Percentiles rank a stretch among this genome's conserved stretches.
Evolutionary conservation across 2,888 invertebrate species (phyloP).

Genomic region (Nipponacmea schrenckii): DNA sequence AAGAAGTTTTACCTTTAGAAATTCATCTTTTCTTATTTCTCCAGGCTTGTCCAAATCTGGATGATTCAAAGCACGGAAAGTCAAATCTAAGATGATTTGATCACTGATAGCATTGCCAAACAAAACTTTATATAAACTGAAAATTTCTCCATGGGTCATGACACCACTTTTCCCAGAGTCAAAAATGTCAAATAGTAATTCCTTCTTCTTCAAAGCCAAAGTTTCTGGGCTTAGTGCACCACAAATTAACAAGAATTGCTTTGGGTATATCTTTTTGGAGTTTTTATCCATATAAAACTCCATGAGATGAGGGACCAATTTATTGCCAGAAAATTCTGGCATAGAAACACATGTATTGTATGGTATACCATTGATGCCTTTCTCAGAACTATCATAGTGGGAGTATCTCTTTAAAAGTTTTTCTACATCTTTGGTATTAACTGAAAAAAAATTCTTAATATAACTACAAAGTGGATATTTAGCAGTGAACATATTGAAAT

Average conservation of each 20-base stretch:
- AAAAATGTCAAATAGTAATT: conserved; percentile 50
- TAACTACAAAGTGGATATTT: conserved; percentile 3
- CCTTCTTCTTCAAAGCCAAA: conserved; percentile 44
- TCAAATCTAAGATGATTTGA: conserved; percentile 51
- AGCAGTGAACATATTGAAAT: not conserved
- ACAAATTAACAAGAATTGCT: conserved; percentile 46
- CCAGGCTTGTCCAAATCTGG: conserved; percentile 42
- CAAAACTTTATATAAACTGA: conserved; percentile 47
- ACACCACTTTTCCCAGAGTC: conserved; percentile 44
- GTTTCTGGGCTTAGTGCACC: conserved; percentile 42
- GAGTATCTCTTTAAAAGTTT: conserved; percentile 43
- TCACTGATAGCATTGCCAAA: conserved; percentile 45
- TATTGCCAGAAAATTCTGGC: conserved; percentile 51
- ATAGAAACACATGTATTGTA: conserved; percentile 42
- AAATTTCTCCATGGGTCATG: conserved; percentile 51
- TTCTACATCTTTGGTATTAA: conserved; percentile 40
- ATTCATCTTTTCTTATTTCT: conserved; percentile 46
- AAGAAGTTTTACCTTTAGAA: conserved; percentile 35
- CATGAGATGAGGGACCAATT: conserved; percentile 44
- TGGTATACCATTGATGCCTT: conserved; percentile 41
- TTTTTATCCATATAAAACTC: conserved; percentile 35
- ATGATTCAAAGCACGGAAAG: conserved; percentile 44
- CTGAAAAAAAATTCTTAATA: conserved; percentile 28
- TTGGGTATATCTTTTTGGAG: conserved; percentile 40
- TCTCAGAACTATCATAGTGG: conserved; percentile 39